These are phyloP conservation scores for Sitta europaea DNA, from an alignment of 2,113 vertebrate genomes.

Conservation along the genomic window DNA sequence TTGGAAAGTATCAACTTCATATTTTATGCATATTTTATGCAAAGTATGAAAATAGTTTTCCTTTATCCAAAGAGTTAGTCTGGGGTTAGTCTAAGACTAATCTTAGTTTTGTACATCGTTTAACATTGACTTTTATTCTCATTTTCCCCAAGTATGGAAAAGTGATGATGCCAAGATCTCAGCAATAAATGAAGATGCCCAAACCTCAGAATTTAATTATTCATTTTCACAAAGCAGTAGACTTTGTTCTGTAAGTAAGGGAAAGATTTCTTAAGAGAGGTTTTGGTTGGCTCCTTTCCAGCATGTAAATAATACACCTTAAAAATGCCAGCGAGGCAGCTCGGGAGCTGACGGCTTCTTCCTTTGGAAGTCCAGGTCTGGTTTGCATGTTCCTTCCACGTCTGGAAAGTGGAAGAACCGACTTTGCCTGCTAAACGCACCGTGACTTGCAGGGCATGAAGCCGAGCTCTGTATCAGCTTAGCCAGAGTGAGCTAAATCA, in stretches of 20 bases:
- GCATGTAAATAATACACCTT: background rate
- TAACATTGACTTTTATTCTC: background rate
- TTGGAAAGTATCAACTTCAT: background rate
- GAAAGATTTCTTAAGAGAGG: background rate
- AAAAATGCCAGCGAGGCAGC: background rate
- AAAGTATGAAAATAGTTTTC: background rate
- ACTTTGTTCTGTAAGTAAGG: background rate
- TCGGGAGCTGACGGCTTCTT: background rate
- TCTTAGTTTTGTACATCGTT: background rate
- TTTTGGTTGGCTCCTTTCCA: background rate
- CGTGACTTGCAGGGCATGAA: background rate
- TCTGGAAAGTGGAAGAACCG: background rate
- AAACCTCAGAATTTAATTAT: conserved; percentile 24
- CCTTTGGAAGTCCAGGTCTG: background rate
- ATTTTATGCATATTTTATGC: background rate
- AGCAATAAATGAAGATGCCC: background rate
- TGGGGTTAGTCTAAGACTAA: background rate
- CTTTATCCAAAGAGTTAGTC: background rate
- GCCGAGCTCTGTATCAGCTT: background rate
- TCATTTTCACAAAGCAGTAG: background rate
- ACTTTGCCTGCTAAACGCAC: background rate
- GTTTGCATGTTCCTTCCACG: background rate
- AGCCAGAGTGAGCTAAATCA: background rate
- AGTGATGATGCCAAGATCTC: background rate
- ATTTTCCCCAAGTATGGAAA: background rate